phyloP scores from a whole-genome alignment of 2,888 invertebrate genomes.

The Halictus ligatus region DNA sequence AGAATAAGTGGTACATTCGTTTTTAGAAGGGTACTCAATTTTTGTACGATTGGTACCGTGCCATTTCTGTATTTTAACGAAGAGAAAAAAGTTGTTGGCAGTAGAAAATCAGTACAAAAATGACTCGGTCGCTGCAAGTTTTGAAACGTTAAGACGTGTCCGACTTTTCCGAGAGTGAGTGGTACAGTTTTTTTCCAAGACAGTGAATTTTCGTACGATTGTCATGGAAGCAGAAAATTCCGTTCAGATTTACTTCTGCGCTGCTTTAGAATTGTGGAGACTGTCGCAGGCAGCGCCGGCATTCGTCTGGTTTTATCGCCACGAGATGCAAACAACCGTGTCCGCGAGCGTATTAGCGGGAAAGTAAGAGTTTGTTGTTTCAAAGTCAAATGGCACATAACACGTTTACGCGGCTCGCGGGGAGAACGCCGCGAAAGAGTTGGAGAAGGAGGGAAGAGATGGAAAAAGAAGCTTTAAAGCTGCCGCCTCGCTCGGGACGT shows the following conservation, averaged over 20 bases:
- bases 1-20: no score
- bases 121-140: no score
- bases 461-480: background rate
- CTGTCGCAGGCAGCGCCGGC: background rate
- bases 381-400: conserved; percentile 12
- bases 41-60: no score
- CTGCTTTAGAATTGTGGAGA: background rate
- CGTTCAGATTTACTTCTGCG: background rate
- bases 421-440: background rate
- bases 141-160: background rate
- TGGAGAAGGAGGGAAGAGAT: background rate
- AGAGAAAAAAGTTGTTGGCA: no score
- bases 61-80: no score
- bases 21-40: no score
- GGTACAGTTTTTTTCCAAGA: background rate
- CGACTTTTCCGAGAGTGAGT: no score
- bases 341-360: background rate
- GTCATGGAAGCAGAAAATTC: no score
- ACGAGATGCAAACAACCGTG: background rate
- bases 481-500: conserved; percentile 1
- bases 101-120: no score
- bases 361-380: conserved; percentile 12
- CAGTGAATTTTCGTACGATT: background rate
- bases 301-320: background rate
- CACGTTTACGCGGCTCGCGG: conserved; percentile 14